A percentile compares a stretch with the other conserved stretches of the same genome.
Evolutionary conservation across 1,140 invertebrate genomes (phyloP).

Genomic region (Acromyrmex heyeri): DNA sequence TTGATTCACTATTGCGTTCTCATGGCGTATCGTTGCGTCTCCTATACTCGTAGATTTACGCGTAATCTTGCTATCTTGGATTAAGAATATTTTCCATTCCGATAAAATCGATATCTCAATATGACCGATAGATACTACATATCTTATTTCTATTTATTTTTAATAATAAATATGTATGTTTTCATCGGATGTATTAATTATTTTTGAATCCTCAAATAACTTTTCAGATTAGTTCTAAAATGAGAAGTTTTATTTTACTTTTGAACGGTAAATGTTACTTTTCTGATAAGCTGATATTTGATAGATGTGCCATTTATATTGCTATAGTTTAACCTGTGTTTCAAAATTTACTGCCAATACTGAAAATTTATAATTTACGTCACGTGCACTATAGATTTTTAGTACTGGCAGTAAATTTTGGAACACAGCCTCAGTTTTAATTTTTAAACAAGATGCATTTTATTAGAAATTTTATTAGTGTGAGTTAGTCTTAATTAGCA

Average conservation of each 20-base stretch:
- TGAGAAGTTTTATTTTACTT: neutral
- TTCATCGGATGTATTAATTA: neutral
- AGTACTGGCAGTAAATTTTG: too few species aligned
- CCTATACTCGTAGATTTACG: slow-evolving; percentile 27
- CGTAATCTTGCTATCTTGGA: neutral
- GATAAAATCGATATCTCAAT: slow-evolving; percentile 20
- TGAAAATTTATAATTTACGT: too few species aligned
- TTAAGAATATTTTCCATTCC: neutral
- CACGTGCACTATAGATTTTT: too few species aligned
- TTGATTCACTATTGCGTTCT: slow-evolving; percentile 7
- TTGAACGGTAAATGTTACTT: neutral
- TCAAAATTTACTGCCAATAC: too few species aligned
- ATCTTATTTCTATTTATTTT: slow-evolving; percentile 20
- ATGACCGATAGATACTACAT: neutral
- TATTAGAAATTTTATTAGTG: neutral
- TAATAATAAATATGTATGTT: neutral
- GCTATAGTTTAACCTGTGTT: neutral
- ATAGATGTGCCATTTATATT: neutral
- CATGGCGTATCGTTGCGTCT: neutral
- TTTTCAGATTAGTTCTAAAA: neutral
- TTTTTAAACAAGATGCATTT: neutral
- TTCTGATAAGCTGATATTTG: neutral
- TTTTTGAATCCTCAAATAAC: neutral
- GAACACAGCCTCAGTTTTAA: neutral
- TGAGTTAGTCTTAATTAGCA: slow-evolving; percentile 26